Percentiles rank a stretch among this genome's conserved stretches.
phyloP scores from a whole-genome alignment of 2,797 vertebrate species.

The Ispidina lecontei region DNA sequence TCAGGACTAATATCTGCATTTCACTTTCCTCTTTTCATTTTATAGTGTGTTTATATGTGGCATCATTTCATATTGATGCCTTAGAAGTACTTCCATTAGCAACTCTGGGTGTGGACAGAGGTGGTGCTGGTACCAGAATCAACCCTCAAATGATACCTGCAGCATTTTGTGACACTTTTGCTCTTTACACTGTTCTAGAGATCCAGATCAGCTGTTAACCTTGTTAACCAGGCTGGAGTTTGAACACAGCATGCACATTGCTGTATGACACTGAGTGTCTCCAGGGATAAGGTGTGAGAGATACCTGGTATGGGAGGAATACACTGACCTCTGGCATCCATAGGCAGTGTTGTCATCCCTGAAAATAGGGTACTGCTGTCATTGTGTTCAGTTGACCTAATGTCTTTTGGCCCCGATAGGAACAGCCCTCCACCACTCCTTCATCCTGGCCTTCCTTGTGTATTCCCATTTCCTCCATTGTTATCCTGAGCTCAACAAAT shows the following conservation, averaged over 20 bases:
- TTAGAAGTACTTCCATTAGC: neutral
- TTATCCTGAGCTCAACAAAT: neutral
- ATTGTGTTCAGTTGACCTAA: neutral
- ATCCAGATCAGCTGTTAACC: neutral
- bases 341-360: fast-evolving
- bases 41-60: fast-evolving
- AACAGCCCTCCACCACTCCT: neutral
- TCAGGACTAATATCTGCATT: neutral
- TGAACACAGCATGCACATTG: neutral
- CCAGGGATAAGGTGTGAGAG: neutral
- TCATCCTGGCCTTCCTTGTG: neutral
- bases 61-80: neutral
- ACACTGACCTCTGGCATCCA: neutral
- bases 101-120: neutral
- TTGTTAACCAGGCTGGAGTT: neutral
- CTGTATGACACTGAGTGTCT: neutral
- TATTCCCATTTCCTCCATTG: neutral
- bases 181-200: neutral
- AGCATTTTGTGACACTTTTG: neutral
- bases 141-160: neutral
- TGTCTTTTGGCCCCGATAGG: neutral
- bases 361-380: fast-evolving
- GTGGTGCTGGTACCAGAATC: neutral
- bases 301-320: neutral
- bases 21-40: neutral